A percentile compares a stretch with the other conserved stretches of the same genome.
Conservation (phyloP, 1,140 invertebrate genomes). For the Lordiphosa stackelbergi region DNA sequence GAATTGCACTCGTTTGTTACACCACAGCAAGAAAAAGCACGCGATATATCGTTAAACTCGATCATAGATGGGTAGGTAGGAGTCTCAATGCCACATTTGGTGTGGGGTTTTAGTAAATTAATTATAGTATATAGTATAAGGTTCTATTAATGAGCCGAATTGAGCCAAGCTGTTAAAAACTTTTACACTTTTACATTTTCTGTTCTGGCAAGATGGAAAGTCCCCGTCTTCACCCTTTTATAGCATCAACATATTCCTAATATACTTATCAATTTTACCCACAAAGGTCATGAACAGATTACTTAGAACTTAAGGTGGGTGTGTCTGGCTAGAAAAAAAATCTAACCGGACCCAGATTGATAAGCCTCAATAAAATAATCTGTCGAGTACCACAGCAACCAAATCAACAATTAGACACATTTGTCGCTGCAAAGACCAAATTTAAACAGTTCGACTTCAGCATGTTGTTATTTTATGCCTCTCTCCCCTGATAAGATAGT, state of each 20-base stretch:
- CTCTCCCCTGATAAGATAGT: slow-evolving; percentile 33
- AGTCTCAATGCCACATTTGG: background rate
- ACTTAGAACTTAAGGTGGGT: slow-evolving; percentile 14
- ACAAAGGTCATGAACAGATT: background rate
- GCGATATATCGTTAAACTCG: slow-evolving; percentile 15
- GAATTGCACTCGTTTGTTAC: slow-evolving; percentile 67
- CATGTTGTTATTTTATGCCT: slow-evolving; percentile 4
- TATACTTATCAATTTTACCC: too few species aligned
- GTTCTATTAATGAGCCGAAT: slow-evolving; percentile 36
- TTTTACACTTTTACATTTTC: background rate
- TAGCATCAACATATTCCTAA: too few species aligned
- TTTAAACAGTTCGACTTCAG: slow-evolving; percentile 8
- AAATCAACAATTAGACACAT: slow-evolving; percentile 5
- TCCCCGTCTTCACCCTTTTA: background rate
- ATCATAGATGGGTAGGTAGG: too few species aligned
- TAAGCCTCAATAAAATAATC: slow-evolving; percentile 32
- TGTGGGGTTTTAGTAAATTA: slow-evolving; percentile 27
- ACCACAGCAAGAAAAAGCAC: slow-evolving; percentile 52
- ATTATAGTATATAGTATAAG: slow-evolving; percentile 13
- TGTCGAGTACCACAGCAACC: slow-evolving; percentile 20
- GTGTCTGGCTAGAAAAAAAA: slow-evolving; percentile 31
- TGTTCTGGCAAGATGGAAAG: too few species aligned
- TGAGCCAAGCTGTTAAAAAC: slow-evolving; percentile 14
- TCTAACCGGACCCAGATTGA: slow-evolving; percentile 41
- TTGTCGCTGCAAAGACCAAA: slow-evolving; percentile 1